Evolutionary conservation across 2,797 vertebrate species (phyloP).

Genomic region (Capromys pilorides): DNA sequence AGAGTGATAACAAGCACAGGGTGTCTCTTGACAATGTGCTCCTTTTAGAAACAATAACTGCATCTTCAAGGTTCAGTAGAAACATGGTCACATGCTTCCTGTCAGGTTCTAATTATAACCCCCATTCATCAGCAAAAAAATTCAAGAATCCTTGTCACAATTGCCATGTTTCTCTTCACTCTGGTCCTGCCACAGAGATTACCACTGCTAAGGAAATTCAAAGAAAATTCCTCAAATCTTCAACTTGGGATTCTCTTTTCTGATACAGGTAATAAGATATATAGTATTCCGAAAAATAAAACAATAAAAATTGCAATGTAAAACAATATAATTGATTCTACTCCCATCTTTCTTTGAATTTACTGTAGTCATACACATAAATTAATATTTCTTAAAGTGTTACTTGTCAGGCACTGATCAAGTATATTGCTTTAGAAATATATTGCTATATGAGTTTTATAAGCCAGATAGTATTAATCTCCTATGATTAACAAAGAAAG

Average conservation of each 20-base stretch:
- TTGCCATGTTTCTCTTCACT: neutral
- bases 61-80: conserved; percentile 15
- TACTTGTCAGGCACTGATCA: neutral
- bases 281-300: neutral
- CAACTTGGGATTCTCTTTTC: conserved; percentile 18
- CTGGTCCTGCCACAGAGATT: neutral
- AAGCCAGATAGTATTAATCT: neutral
- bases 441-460: neutral
- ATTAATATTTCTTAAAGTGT: conserved; percentile 2
- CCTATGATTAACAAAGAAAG: neutral
- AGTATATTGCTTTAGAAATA: neutral
- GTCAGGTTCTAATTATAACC: neutral
- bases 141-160: neutral
- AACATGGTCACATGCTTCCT: neutral
- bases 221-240: neutral
- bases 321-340: neutral
- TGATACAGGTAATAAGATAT: conserved; percentile 60
- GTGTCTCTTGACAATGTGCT: neutral
- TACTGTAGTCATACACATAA: neutral
- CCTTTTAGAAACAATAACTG: conserved; percentile 35
- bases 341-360: neutral
- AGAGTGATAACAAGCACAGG: neutral
- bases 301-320: neutral
- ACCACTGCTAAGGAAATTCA: conserved; percentile 22
- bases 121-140: neutral